Evolutionary conservation across 2,888 invertebrate genomes (phyloP).

Genomic region (Laothoe populi): DNA sequence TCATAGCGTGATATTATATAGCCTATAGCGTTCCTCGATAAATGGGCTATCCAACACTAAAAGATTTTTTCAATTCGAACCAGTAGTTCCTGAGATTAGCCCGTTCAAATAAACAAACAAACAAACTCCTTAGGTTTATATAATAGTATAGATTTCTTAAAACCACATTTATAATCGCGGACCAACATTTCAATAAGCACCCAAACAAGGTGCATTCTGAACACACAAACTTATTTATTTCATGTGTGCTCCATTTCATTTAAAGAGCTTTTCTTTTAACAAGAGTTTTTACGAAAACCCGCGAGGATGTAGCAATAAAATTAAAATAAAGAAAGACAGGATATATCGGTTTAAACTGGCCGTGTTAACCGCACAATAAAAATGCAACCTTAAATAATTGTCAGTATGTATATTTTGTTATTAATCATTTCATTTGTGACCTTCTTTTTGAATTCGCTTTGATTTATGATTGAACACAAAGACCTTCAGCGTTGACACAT

Average conservation of each 20-base stretch:
- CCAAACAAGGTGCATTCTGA: not conserved
- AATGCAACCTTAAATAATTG: slow-evolving; percentile 19
- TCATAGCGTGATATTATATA: too few relatives aligned
- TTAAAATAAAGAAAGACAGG: slow-evolving; percentile 9
- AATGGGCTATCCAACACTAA: too few relatives aligned
- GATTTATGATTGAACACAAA: slow-evolving; percentile 20
- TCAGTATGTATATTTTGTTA: slow-evolving; percentile 5
- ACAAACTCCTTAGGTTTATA: not conserved
- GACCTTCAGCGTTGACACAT: slow-evolving; percentile 22
- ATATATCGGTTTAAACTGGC: not conserved
- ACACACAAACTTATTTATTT: not conserved
- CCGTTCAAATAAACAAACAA: too few relatives aligned
- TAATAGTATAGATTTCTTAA: not conserved
- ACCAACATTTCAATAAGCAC: too few relatives aligned
- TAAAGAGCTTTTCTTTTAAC: not conserved
- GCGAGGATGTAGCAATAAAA: not conserved
- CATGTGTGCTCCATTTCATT: not conserved
- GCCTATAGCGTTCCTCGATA: too few relatives aligned
- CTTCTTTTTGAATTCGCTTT: slow-evolving; percentile 22
- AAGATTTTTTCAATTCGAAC: too few relatives aligned
- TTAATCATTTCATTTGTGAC: slow-evolving; percentile 24
- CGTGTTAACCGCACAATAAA: not conserved
- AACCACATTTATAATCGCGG: not conserved
- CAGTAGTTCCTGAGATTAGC: too few relatives aligned
- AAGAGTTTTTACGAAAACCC: not conserved